Base-by-base conservation (phyloP, 2,113 vertebrate genomes). In the Mesembrinibis cayennensis region DNA sequence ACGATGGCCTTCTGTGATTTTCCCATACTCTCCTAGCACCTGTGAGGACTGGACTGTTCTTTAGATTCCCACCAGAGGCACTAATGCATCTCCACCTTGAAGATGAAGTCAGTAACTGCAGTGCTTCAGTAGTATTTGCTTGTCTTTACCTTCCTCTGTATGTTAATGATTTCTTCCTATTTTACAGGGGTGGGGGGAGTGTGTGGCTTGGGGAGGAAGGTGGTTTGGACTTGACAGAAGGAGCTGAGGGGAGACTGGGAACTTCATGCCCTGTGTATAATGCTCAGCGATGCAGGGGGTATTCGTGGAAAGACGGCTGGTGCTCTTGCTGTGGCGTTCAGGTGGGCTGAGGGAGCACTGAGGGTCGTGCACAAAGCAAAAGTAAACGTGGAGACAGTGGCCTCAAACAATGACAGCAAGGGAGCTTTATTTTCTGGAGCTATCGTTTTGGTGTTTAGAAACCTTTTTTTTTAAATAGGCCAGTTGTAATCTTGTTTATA, bases 401-500 rank as follows among this genome's bases (percentile, higher is more conserved):
- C 86, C 44, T 91, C 36, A 82, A 58, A 78, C 29, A 94, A 30
- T 65, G 62, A 32, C 30, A 67, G 66, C 49, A 40, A 83, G 52
- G 44, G 67, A 95, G 32, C 47, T 95, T 93, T 83, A 45, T 95
- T 96, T 97, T 96, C 82, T 83, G 84, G 81, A 93, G 63, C 49
- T 89, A 47, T 63, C 20, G 3, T 82, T 96, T 92, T 20, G n/a
- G 70, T 96, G 72, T 87, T 96, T 94, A 92, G 78, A 95, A 90
- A 59, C 13, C 13, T 65, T 79, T 81, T 38, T 38, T 13, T 91
- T n/a, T 4, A 82, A 96, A 72, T 89, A 95, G 90, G 25, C 26
- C n/a, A 44, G 29, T 92, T 94, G 44, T 93, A 93, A 91, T 95
- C 91, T 71, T 95, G 73, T 95, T 97, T 94, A 89, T 89, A 95